Base-by-base conservation (phyloP, 2,113 vertebrate species). In the Salvelinus fontinalis region DNA sequence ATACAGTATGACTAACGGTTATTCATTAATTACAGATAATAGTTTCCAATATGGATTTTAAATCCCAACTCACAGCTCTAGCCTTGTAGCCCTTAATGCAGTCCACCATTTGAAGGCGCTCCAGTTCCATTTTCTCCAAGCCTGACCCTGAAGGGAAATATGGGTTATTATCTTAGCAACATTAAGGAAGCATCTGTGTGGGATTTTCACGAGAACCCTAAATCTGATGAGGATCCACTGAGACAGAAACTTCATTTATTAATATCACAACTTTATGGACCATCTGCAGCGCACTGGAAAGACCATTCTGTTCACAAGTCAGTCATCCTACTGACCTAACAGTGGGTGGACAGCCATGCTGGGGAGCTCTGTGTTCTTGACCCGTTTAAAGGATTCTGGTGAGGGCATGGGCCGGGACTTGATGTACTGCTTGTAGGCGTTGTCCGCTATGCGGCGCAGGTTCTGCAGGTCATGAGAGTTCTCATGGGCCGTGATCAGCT, bases 401-500 rank as follows among this genome's bases (percentile, higher is more conserved):
- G 97, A 95, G 3, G 98, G 95, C 1, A 87, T 89, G 0, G 96
- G 96, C 34, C 97, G 92, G 0, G 96, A 99, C 70, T 96, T 96
- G 75, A 97, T 85, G 70, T 98, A 99, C 82, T 99, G 97, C 84
- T 95, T 96, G 79, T 96, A 97, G 6, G 96, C 96, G 0, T 99
- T 99, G 83, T 95, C 92, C 0, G 97, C 93, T 0, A 97, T 79
- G 0, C 83, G 94, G 1, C 86, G 91, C 60, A 97, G 88, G 85
- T 93, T 95, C 75, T 90, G 86, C 78, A 99, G 93, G 57, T 99
- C 97, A 83, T 93, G 85, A 0, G 94, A 97, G 7, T 90, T 90
- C 65, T 93, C 90, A 0, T 95, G 94, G 69, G 93, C 83, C 0
- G 91, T 88, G 70, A 92, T 85, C 69, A 99, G 91, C 79, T 95